These are phyloP conservation scores for Latrodectus elegans DNA, from an alignment of 2,888 invertebrate genomes.

Conservation along the genomic window DNA sequence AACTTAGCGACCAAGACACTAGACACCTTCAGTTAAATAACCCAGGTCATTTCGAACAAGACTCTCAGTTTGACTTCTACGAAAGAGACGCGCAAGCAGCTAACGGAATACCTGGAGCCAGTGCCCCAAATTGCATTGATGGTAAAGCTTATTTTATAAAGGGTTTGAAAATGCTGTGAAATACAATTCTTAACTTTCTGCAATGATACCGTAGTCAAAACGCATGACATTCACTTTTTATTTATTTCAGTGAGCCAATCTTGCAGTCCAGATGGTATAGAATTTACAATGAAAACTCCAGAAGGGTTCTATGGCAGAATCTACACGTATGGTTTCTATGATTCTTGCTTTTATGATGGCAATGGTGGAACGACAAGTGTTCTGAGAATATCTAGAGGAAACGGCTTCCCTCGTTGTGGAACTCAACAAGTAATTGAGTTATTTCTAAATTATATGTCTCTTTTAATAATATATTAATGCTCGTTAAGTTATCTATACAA, in stretches of 20 bases:
- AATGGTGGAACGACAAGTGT: conserved; percentile 90
- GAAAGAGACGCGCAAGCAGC: conserved; percentile 81
- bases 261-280: conserved; percentile 95
- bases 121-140: conserved; percentile 64
- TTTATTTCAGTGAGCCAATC: conserved; percentile 85
- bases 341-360: conserved; percentile 91
- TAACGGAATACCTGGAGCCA: conserved; percentile 48
- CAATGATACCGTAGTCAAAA: background rate
- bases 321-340: conserved; percentile 93
- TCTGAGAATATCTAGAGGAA: conserved; percentile 86
- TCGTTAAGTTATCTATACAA: too few species aligned
- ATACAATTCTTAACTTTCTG: background rate
- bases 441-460: too few species aligned
- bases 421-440: conserved; percentile 83
- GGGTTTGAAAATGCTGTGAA: background rate
- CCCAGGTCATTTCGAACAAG: conserved; percentile 88
- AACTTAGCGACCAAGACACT: conserved; percentile 90
- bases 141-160: conserved; percentile 27
- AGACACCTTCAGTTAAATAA: conserved; percentile 89
- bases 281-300: conserved; percentile 89
- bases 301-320: conserved; percentile 92
- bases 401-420: conserved; percentile 95
- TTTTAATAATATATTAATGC: too few species aligned
- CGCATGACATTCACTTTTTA: background rate
- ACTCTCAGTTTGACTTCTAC: conserved; percentile 81